phyloP scores from a whole-genome alignment of 2,888 invertebrate genomes.

The Ophion obscuratus region DNA sequence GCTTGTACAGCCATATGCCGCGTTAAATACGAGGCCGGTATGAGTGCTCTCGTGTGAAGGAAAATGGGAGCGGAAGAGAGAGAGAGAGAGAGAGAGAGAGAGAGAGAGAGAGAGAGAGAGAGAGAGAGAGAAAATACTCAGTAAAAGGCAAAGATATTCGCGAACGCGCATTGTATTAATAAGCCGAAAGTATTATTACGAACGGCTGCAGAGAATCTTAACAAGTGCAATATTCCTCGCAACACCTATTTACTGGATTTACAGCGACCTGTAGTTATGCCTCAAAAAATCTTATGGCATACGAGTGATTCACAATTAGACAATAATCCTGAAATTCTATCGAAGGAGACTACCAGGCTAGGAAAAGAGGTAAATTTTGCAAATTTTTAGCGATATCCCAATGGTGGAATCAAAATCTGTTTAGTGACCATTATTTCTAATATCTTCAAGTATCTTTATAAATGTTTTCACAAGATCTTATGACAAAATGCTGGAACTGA shows the following conservation, averaged over 20 bases:
- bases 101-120: slow-evolving; percentile 3
- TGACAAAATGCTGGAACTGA: too few species aligned
- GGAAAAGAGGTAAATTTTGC: too few species aligned
- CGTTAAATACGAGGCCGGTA: slow-evolving; percentile 56
- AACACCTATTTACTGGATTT: background rate
- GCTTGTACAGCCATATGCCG: slow-evolving; percentile 66
- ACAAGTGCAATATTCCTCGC: slow-evolving; percentile 7
- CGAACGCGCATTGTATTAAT: slow-evolving; percentile 48
- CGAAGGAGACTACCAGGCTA: too few species aligned
- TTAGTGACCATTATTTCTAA: too few species aligned
- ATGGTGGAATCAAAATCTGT: too few species aligned
- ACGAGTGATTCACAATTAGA: too few species aligned
- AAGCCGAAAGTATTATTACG: slow-evolving; percentile 39
- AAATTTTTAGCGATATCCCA: too few species aligned
- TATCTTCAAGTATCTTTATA: too few species aligned
- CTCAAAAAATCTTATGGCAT: too few species aligned
- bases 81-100: slow-evolving; percentile 1
- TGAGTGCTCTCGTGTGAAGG: background rate
- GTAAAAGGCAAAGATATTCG: slow-evolving; percentile 34
- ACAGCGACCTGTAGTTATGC: too few species aligned
- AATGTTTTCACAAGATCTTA: too few species aligned
- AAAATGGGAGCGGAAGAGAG: background rate
- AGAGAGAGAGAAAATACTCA: slow-evolving; percentile 11
- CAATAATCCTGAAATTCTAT: too few species aligned
- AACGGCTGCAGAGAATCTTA: slow-evolving; percentile 47